Evolutionary conservation across 2,113 vertebrate genomes (phyloP).

Genomic region (Varanus salvator): DNA sequence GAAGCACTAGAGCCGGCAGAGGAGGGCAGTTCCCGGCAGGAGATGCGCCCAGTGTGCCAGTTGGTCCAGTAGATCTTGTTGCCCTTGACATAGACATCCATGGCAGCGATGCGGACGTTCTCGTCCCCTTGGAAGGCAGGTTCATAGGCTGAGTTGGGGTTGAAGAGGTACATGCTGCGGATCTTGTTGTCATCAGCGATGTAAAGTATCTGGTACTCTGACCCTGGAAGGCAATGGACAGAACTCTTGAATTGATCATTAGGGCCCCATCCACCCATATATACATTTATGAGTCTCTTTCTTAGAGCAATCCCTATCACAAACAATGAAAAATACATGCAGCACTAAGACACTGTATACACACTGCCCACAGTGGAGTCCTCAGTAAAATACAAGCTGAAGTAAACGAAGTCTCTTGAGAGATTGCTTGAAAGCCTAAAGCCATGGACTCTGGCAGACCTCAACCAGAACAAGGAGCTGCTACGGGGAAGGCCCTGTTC

Average conservation of each 20-base stretch:
- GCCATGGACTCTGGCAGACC: too few species aligned
- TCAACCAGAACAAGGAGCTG: too few species aligned
- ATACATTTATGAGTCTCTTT: too few species aligned
- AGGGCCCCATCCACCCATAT: too few species aligned
- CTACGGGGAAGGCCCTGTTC: too few species aligned
- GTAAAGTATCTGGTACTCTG: constrained; percentile 89
- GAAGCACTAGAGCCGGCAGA: constrained; percentile 82
- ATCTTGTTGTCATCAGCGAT: constrained; percentile 97
- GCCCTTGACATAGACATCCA: constrained; percentile 94
- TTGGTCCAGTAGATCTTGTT: constrained; percentile 98
- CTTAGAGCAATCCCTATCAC: too few species aligned
- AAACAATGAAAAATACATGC: too few species aligned
- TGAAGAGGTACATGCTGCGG: constrained; percentile 92
- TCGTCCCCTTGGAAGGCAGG: constrained; percentile 94
- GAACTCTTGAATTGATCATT: background rate
- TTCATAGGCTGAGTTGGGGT: constrained; percentile 93
- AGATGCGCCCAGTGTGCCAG: constrained; percentile 96
- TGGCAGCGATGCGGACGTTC: constrained; percentile 93
- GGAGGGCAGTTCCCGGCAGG: constrained; percentile 88
- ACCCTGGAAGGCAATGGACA: constrained; percentile 70
- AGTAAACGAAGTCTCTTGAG: too few species aligned
- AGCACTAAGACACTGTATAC: too few species aligned
- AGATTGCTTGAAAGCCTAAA: too few species aligned
- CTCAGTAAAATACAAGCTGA: too few species aligned
- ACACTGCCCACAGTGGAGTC: too few species aligned